Conservation (phyloP, 2,113 vertebrate species). For the Myotis yumanensis region DNA sequence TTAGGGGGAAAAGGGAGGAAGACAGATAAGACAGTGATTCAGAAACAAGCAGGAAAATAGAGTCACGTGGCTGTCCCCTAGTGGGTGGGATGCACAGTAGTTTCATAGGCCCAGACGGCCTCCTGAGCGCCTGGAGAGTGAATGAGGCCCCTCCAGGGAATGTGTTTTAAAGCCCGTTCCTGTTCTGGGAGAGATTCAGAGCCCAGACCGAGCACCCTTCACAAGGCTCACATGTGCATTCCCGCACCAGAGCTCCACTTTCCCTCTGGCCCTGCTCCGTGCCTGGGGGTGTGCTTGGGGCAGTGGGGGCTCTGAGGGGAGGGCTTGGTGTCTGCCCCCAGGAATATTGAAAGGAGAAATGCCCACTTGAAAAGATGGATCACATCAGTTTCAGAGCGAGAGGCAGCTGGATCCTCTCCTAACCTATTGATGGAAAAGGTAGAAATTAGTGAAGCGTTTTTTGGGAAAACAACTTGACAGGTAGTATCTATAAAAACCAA, state of each 20-base stretch:
- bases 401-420: background rate
- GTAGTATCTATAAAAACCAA: background rate
- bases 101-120: background rate
- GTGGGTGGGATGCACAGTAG: slow-evolving; percentile 20
- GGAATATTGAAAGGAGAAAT: background rate
- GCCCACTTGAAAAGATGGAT: background rate
- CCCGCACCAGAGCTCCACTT: background rate
- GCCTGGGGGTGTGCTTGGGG: no score
- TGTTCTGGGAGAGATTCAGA: background rate
- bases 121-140: background rate
- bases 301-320: background rate
- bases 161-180: background rate
- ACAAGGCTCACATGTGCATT: fast-evolving
- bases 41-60: slow-evolving; percentile 63
- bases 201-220: background rate
- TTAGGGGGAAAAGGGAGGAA: slow-evolving; percentile 75
- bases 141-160: background rate
- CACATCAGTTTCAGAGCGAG: background rate
- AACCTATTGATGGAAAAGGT: background rate
- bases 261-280: background rate
- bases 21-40: slow-evolving; percentile 77
- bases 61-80: slow-evolving; percentile 58
- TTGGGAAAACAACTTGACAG: background rate
- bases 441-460: background rate
- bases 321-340: background rate